These are phyloP conservation scores for Piaya cayana DNA, from an alignment of 2,113 vertebrate genomes.

Conservation along the genomic window DNA sequence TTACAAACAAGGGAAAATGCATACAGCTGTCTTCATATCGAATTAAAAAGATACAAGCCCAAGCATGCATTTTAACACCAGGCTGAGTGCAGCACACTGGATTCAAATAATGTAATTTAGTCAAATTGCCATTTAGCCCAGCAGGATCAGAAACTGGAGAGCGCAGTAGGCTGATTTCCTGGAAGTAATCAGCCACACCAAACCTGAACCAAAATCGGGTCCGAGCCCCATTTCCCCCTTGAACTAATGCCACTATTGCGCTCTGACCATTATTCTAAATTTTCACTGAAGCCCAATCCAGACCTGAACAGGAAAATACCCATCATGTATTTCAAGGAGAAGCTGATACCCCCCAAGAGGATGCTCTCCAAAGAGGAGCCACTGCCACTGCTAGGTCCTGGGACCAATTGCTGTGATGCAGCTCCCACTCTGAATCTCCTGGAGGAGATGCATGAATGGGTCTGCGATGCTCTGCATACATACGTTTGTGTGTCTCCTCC, in stretches of 20 bases:
- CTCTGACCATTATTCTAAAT: not conserved
- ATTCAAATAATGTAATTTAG: constrained; percentile 31
- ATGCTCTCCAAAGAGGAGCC: not conserved
- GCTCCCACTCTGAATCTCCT: not conserved
- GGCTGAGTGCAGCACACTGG: not conserved
- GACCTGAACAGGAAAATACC: not conserved
- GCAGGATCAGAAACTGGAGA: constrained; percentile 20
- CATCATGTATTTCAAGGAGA: not conserved
- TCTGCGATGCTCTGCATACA: not conserved
- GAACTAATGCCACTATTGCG: not conserved
- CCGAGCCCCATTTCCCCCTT: not conserved
- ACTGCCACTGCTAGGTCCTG: not conserved
- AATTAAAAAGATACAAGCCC: constrained; percentile 55
- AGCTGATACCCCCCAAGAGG: not conserved
- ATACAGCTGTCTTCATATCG: constrained; percentile 69
- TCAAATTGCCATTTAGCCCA: not conserved
- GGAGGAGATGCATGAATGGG: accelerated
- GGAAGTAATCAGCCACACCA: not conserved
- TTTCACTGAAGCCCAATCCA: not conserved
- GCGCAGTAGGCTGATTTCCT: constrained; percentile 3
- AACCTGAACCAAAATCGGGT: constrained; percentile 10
- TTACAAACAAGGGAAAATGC: constrained; percentile 62
- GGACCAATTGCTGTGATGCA: not conserved
- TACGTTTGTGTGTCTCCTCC: not conserved
- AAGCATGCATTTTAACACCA: constrained; percentile 15